A percentile compares a stretch with the other conserved stretches of the same genome.
phyloP scores from a whole-genome alignment of 1,140 invertebrate species.

The Cylas formicarius region DNA sequence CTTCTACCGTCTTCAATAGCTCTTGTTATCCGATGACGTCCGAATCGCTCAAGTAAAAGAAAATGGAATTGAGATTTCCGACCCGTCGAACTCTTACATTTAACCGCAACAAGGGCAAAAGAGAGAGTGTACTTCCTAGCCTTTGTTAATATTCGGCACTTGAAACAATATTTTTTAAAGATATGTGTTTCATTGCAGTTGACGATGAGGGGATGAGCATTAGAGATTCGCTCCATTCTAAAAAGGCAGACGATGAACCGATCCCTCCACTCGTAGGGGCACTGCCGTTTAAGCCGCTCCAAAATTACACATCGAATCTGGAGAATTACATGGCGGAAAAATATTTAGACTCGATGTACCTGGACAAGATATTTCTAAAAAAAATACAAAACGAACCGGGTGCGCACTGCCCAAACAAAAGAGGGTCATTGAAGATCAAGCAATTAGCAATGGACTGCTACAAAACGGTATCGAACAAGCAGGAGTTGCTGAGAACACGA shows the following conservation, averaged over 20 bases:
- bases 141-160: too few relatives aligned
- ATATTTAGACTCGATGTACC: conserved; percentile 49
- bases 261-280: conserved; percentile 28
- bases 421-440: conserved; percentile 42
- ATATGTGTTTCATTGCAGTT: too few relatives aligned
- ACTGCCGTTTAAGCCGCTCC: conserved; percentile 39
- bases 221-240: conserved; percentile 40
- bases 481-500: conserved; percentile 47
- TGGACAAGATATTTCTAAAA: conserved; percentile 48
- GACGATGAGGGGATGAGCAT: conserved; percentile 29
- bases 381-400: conserved; percentile 41
- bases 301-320: conserved; percentile 44
- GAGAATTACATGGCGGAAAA: conserved; percentile 47
- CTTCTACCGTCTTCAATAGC: too few relatives aligned
- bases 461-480: conserved; percentile 35
- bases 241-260: conserved; percentile 33
- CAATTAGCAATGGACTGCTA: conserved; percentile 42
- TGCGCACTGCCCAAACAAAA: conserved; percentile 44
- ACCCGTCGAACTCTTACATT: too few relatives aligned
- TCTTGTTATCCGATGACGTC: too few relatives aligned
- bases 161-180: too few relatives aligned
- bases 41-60: too few relatives aligned
- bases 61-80: too few relatives aligned
- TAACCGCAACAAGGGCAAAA: too few relatives aligned
- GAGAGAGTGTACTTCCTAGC: too few relatives aligned